Evolutionary conservation across 2,888 invertebrate genomes (phyloP).

Genomic region (Meiosimyza platycephala): DNA sequence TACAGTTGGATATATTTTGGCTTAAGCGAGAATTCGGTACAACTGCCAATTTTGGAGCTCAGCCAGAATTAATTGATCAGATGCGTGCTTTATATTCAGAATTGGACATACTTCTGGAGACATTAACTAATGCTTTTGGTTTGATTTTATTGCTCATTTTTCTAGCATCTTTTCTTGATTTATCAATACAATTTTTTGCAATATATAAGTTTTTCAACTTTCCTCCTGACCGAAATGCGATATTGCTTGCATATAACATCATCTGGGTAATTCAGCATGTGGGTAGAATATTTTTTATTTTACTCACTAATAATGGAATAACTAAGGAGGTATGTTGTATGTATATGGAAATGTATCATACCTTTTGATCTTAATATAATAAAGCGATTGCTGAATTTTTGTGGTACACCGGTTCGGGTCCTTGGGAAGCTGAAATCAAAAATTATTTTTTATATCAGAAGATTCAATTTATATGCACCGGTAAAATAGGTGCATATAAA

Average conservation of each 20-base stretch:
- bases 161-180: constrained; percentile 39
- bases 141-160: constrained; percentile 44
- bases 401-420: too few relatives aligned
- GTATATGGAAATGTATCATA: background rate
- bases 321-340: constrained; percentile 43
- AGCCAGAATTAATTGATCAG: constrained; percentile 33
- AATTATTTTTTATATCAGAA: too few relatives aligned
- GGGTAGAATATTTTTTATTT: constrained; percentile 41
- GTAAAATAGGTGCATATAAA: too few relatives aligned
- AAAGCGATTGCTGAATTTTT: too few relatives aligned
- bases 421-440: too few relatives aligned
- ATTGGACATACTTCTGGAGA: constrained; percentile 38
- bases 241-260: constrained; percentile 45
- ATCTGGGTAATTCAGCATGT: constrained; percentile 50
- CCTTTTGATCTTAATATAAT: background rate
- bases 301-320: constrained; percentile 42
- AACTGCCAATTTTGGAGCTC: background rate
- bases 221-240: constrained; percentile 8
- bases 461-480: too few relatives aligned
- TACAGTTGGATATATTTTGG: constrained; percentile 30
- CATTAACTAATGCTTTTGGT: constrained; percentile 38
- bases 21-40: constrained; percentile 39
- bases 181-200: constrained; percentile 43
- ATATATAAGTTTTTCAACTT: constrained; percentile 44
- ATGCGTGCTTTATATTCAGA: constrained; percentile 37